These are phyloP conservation scores for Stomatorhinus ivindoensis DNA, from an alignment of 2,113 vertebrate genomes.

Conservation along the genomic window DNA sequence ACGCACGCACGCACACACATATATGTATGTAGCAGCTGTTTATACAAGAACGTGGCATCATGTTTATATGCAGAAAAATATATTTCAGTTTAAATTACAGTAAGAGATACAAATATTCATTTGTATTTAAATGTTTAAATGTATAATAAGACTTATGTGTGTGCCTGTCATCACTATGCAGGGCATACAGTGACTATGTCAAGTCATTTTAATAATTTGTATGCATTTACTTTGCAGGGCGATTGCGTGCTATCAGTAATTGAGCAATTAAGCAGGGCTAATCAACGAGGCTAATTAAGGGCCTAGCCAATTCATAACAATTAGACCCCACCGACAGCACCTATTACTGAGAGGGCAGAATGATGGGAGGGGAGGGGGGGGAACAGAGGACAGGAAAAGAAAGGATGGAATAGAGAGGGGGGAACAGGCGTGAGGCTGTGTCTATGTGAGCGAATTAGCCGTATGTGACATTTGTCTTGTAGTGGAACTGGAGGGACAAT, in stretches of 20 bases:
- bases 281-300: conserved; percentile 75
- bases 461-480: background rate
- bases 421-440: background rate
- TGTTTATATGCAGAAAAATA: background rate
- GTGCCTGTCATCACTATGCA: background rate
- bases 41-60: background rate
- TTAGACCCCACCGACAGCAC: conserved; percentile 66
- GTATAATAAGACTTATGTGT: too few species aligned
- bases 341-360: conserved; percentile 58
- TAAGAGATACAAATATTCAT: background rate
- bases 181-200: conserved; percentile 41
- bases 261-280: conserved; percentile 75
- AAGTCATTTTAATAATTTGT: conserved; percentile 46
- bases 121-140: background rate
- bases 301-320: conserved; percentile 72
- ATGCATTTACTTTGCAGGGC: conserved; percentile 63
- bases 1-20: too few species aligned
- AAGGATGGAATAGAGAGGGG: conserved; percentile 1
- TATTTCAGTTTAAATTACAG: background rate
- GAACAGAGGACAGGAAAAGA: background rate
- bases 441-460: background rate
- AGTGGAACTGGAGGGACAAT: background rate
- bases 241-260: conserved; percentile 65
- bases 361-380: conserved; percentile 24
- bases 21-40: background rate